A percentile compares a stretch with the other conserved stretches of the same genome.
These are phyloP conservation scores for Tricholaema leucomelas DNA, from an alignment of 2,113 vertebrate species.

Conservation along the genomic window DNA sequence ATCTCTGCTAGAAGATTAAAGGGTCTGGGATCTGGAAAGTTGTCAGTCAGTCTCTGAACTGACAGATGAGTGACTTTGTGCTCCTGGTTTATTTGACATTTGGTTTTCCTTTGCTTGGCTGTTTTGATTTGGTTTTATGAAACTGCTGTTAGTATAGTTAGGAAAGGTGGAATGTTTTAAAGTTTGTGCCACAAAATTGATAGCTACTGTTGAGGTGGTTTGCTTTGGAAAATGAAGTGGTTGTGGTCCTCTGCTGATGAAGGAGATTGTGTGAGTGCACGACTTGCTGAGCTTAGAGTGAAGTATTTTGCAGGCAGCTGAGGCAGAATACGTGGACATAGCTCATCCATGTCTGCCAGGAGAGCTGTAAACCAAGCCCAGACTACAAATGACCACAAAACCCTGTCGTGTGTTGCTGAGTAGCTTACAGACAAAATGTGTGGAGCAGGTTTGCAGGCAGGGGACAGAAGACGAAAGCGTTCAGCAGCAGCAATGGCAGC, in stretches of 20 bases:
- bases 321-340: not conserved
- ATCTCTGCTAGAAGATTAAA: conserved; percentile 29
- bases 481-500: not conserved
- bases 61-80: not conserved
- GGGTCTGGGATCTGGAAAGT: conserved; percentile 1
- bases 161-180: not conserved
- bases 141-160: not conserved
- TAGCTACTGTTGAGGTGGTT: not conserved
- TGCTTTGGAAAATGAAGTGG: not conserved
- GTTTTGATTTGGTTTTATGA: not conserved
- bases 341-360: not conserved
- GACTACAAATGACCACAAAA: not conserved
- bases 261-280: not conserved
- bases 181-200: not conserved
- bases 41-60: not conserved
- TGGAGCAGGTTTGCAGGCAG: not conserved
- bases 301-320: not conserved
- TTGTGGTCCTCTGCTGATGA: not conserved
- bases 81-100: not conserved
- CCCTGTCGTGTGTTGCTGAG: not conserved
- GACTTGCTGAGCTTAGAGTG: not conserved
- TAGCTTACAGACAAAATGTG: not conserved
- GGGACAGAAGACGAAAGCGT: not conserved
- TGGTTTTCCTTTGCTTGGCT: not conserved
- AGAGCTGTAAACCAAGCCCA: not conserved